Conservation (phyloP, 2,888 invertebrate species). For the Neoitamus cyanurus region DNA sequence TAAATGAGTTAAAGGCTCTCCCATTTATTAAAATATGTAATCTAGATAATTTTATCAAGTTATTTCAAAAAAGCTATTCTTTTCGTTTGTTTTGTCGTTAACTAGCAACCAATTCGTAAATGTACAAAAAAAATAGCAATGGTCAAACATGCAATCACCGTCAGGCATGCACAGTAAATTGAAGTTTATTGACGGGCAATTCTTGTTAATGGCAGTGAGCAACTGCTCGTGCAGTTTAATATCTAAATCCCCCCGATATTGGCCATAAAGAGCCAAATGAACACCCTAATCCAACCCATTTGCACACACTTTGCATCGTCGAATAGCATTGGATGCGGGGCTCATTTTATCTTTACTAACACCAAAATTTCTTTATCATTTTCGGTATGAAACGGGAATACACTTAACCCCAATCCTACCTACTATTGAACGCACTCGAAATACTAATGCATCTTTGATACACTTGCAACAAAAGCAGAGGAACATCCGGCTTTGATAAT, state of each 20-base stretch:
- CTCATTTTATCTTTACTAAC: background rate
- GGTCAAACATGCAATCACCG: background rate
- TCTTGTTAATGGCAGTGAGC: background rate
- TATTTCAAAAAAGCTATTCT: too few relatives aligned
- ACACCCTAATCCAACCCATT: background rate
- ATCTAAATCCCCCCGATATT: background rate
- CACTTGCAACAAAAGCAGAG: slow-evolving; percentile 62
- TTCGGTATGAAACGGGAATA: slow-evolving; percentile 5
- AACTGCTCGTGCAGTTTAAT: background rate
- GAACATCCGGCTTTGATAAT: slow-evolving; percentile 73
- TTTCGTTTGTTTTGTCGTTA: too few relatives aligned
- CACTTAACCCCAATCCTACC: background rate
- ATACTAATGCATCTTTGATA: slow-evolving; percentile 30
- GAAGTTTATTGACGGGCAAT: background rate
- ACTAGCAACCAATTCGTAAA: too few relatives aligned
- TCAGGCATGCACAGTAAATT: background rate
- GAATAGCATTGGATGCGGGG: background rate
- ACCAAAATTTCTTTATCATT: background rate
- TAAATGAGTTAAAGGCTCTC: too few relatives aligned
- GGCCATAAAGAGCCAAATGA: background rate
- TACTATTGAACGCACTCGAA: slow-evolving; percentile 22
- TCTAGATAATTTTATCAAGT: too few relatives aligned
- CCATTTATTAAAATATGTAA: too few relatives aligned
- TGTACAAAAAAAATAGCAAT: too few relatives aligned
- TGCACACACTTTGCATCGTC: background rate